Evolutionary conservation across 2,797 vertebrate species (phyloP), one percentile per base, ranked within the genome.

Genomic region (Semaprochilodus insignis): DNA sequence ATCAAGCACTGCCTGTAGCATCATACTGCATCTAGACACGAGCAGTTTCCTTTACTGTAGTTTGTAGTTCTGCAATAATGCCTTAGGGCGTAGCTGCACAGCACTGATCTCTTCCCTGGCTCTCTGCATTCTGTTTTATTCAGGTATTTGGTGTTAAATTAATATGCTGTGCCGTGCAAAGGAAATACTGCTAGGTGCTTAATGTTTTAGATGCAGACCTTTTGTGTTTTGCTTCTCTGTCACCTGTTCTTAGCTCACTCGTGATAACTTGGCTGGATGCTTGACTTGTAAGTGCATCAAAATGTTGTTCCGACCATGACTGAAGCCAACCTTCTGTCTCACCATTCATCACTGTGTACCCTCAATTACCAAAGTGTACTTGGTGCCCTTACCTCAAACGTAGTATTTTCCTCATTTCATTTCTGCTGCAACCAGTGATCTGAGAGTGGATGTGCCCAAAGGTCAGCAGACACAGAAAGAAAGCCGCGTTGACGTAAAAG

Each of bases 351-450:
- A 48, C 25, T 52, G n/a, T 51, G 11, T 21, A n/a, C 14, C 40
- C 25, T 48, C 23, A 1, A 16, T 66, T 34, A n/a, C 62, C 34
- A n/a, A 34, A 14, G 44, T n/a, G 27, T 34, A 17, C 23, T 34
- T 59, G 21, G 44, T 44, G 44, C 55, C 44, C 16, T 77, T 10
- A 19, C 69, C 60, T 78, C 51, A n/a, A 13, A 52, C 44, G n/a
- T 16, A 52, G 21, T 17, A 7, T 63, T 73, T 51, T 77, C 17
- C 23, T 40, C 36, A 67, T 48, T 78, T 78, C 25, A n/a, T 78
- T 83, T 79, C 52, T 11, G 25, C 25, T 74, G 62, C 17, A 55
- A 16, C 31, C 67, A 59, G 48, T 60, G 75, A 79, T 55, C 59
- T 75, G 73, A 77, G 57, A 27, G 31, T 63, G n/a, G 55, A 62